These are phyloP conservation scores for Zoanthus sansibaricus DNA, from an alignment of 92 coral and sea anemone species.

Conservation along the genomic window DNA sequence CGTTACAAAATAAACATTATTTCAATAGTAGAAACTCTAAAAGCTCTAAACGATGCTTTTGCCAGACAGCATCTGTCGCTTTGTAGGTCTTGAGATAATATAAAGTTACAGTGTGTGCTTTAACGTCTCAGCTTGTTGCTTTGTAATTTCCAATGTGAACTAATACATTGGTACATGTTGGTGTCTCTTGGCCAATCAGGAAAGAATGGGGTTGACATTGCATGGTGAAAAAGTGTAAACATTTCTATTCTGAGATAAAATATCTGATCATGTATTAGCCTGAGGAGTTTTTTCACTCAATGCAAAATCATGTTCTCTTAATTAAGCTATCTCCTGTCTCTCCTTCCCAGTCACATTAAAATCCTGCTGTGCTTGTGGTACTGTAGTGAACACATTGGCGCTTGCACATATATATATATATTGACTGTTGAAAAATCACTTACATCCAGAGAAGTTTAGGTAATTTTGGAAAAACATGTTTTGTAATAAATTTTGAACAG, in stretches of 20 bases:
- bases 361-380: not conserved
- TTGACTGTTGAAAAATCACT: not conserved
- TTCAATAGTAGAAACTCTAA: no score
- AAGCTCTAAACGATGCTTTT: no score
- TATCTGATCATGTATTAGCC: not conserved
- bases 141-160: no score
- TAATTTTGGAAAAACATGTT: no score
- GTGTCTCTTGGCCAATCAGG: not conserved
- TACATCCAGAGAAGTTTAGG: no score
- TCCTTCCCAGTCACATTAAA: not conserved
- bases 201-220: not conserved
- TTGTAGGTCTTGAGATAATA: no score
- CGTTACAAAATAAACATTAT: no score
- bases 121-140: no score
- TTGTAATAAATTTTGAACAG: no score
- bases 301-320: not conserved
- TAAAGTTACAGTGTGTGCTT: no score
- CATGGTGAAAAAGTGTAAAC: not conserved
- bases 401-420: not conserved
- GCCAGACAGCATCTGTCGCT: no score
- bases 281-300: not conserved
- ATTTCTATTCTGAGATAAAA: not conserved
- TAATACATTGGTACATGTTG: not conserved
- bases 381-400: not conserved
- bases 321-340: not conserved